phyloP scores from a whole-genome alignment of 2,113 vertebrate species.

The Paracanthobrama guichenoti region DNA sequence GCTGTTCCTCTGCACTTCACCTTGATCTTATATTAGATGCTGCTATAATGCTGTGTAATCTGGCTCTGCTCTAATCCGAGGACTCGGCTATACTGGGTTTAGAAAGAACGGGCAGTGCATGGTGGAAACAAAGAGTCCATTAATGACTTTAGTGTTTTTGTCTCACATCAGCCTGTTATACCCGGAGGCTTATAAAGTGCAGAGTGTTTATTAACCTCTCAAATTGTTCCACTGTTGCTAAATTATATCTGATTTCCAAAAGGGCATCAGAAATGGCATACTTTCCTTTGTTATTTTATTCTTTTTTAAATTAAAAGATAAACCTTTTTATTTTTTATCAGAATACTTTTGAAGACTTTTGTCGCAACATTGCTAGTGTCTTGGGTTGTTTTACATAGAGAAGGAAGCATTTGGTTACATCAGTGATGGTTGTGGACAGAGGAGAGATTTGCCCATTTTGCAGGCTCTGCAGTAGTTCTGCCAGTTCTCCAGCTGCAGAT shows the following conservation, averaged over 20 bases:
- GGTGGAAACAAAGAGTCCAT: neutral
- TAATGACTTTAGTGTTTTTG: constrained; percentile 21
- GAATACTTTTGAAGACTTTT: neutral
- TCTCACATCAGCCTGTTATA: neutral
- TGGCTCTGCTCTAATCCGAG: constrained; percentile 39
- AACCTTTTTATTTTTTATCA: neutral
- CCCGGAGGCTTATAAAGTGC: neutral
- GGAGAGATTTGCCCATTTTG: neutral
- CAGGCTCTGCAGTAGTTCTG: neutral
- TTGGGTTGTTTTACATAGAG: neutral
- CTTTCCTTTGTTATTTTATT: neutral
- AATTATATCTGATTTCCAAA: neutral
- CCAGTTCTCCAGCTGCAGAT: neutral
- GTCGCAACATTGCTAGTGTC: neutral
- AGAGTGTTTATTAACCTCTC: neutral
- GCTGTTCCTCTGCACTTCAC: neutral
- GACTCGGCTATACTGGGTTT: neutral
- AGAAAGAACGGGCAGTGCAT: neutral
- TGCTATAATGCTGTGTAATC: constrained; percentile 46
- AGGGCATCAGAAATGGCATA: neutral
- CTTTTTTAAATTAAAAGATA: neutral
- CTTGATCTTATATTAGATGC: constrained; percentile 35
- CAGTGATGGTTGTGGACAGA: neutral
- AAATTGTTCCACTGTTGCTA: neutral
- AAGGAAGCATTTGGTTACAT: neutral